phyloP scores from a whole-genome alignment of 2,888 invertebrate species.

The Colostygia pectinataria region DNA sequence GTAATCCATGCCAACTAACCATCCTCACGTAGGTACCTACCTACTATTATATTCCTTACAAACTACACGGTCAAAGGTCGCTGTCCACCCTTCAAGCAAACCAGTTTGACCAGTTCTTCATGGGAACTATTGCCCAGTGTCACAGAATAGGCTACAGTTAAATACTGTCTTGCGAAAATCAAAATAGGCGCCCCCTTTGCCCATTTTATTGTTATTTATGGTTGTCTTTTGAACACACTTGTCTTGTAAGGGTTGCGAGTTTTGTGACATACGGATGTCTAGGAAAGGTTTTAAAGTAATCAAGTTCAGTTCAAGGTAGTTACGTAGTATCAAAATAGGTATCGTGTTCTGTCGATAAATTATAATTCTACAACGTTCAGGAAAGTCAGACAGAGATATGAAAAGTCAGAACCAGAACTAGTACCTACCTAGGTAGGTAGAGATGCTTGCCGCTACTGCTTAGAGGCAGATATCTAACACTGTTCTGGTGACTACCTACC shows the following conservation, averaged over 20 bases:
- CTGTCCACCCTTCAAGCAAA: slow-evolving; percentile 42
- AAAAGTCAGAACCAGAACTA: too few relatives aligned
- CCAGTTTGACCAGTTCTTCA: slow-evolving; percentile 42
- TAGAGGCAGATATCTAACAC: too few relatives aligned
- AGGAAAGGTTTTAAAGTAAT: not conserved
- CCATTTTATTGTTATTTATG: slow-evolving; percentile 30
- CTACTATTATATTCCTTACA: not conserved
- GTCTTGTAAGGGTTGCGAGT: slow-evolving; percentile 26
- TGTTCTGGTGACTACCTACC: too few relatives aligned
- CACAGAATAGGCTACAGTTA: slow-evolving; percentile 12
- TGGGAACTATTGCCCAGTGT: slow-evolving; percentile 71
- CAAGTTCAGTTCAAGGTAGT: too few relatives aligned
- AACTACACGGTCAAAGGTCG: slow-evolving; percentile 46
- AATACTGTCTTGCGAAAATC: slow-evolving; percentile 9
- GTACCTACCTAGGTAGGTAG: too few relatives aligned
- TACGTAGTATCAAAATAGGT: too few relatives aligned
- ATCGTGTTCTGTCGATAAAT: too few relatives aligned
- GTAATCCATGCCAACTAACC: slow-evolving; percentile 32
- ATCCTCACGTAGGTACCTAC: slow-evolving; percentile 25
- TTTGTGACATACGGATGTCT: slow-evolving; percentile 15
- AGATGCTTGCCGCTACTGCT: too few relatives aligned
- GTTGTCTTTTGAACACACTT: slow-evolving; percentile 23
- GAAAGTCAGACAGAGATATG: too few relatives aligned
- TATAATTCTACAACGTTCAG: too few relatives aligned
- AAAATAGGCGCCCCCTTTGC: slow-evolving; percentile 25